These are phyloP conservation scores for Microctenopoma steveboyesi DNA, from an alignment of 2,797 vertebrate genomes.

Conservation along the genomic window DNA sequence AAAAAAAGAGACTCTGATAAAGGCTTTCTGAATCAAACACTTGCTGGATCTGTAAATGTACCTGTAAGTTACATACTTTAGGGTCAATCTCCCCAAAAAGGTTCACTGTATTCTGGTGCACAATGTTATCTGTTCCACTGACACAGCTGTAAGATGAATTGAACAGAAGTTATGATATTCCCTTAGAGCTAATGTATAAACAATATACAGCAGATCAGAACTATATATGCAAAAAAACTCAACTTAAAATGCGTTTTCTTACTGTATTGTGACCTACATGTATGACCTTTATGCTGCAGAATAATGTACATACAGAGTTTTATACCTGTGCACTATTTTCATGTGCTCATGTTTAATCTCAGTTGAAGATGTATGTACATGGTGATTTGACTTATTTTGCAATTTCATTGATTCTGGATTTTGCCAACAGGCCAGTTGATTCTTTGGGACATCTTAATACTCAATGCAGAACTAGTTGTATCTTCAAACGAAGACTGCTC, in stretches of 20 bases:
- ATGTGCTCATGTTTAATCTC: not conserved
- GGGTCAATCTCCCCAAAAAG: slow-evolving; percentile 82
- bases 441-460: not conserved
- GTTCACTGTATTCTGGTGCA: slow-evolving; percentile 81
- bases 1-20: slow-evolving; percentile 15
- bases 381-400: not conserved
- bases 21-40: slow-evolving; percentile 3
- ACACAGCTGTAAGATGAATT: slow-evolving; percentile 75
- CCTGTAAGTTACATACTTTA: slow-evolving; percentile 69
- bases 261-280: no score
- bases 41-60: not conserved
- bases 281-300: not conserved
- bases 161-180: not conserved
- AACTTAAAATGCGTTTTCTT: no score
- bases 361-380: not conserved
- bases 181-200: not conserved
- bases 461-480: not conserved
- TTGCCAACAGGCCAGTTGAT: not conserved
- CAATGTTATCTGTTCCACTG: slow-evolving; percentile 77
- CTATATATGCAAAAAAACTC: not conserved
- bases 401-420: not conserved
- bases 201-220: not conserved
- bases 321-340: not conserved
- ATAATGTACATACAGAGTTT: not conserved
- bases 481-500: not conserved